Conservation (phyloP, 2,888 invertebrate species). For the Ceramica pisi region DNA sequence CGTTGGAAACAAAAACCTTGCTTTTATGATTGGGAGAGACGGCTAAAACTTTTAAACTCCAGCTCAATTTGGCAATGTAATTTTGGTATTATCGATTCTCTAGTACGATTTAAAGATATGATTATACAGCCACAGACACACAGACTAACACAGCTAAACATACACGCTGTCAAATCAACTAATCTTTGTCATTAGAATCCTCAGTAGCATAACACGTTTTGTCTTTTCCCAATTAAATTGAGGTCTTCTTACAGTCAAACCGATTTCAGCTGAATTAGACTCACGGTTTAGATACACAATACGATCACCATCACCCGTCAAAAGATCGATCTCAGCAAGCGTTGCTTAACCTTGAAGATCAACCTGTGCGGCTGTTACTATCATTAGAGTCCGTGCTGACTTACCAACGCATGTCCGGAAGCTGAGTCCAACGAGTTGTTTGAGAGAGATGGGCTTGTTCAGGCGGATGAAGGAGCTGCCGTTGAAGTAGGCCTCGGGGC, state of each 20-base stretch:
- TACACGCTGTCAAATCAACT: not conserved
- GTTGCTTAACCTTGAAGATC: too few relatives aligned
- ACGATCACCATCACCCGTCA: too few relatives aligned
- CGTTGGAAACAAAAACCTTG: constrained; percentile 6
- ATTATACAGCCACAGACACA: too few relatives aligned
- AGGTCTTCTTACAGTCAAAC: too few relatives aligned
- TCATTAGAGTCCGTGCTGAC: constrained; percentile 55
- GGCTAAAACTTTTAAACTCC: too few relatives aligned
- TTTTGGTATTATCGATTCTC: not conserved
- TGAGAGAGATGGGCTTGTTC: constrained; percentile 93
- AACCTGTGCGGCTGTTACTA: too few relatives aligned
- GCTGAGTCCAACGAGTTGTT: constrained; percentile 95
- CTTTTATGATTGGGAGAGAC: not conserved
- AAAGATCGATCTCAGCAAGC: too few relatives aligned
- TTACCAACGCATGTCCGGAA: constrained; percentile 95
- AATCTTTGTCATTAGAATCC: not conserved
- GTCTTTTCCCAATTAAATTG: too few relatives aligned
- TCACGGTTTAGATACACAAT: too few relatives aligned
- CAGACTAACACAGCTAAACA: too few relatives aligned
- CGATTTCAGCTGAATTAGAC: too few relatives aligned
- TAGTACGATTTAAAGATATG: not conserved
- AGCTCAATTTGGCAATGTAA: constrained; percentile 1
- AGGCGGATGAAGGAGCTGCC: constrained; percentile 94
- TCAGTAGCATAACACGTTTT: too few relatives aligned
- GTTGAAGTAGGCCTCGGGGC: constrained; percentile 96